phyloP scores from a whole-genome alignment of 2,113 vertebrate genomes.

The Phoxinus phoxinus region DNA sequence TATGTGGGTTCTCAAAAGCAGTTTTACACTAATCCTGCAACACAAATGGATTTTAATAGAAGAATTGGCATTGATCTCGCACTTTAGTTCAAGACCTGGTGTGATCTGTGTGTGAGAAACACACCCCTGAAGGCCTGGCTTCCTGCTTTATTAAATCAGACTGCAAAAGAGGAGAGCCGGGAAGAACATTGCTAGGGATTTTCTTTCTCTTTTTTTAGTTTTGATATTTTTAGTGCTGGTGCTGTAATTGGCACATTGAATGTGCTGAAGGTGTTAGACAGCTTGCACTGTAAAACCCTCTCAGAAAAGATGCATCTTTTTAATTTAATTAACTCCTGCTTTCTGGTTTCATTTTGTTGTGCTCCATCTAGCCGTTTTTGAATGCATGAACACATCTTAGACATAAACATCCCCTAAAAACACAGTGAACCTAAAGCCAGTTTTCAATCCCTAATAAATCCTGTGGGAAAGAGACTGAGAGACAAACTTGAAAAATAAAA shows the following conservation, averaged over 20 bases:
- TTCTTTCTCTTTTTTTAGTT: not conserved
- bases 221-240: not conserved
- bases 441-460: not conserved
- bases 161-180: not conserved
- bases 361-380: not conserved
- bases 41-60: conserved; percentile 4
- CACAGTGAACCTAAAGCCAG: not conserved
- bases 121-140: not conserved
- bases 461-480: not conserved
- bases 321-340: not conserved
- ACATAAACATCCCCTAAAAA: not conserved
- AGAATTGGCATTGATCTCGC: not conserved
- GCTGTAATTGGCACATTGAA: not conserved
- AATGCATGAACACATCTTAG: no score
- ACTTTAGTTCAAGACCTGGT: not conserved
- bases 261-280: not conserved
- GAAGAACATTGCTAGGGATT: not conserved
- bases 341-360: not conserved
- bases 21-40: not conserved
- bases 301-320: not conserved
- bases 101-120: not conserved
- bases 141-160: not conserved
- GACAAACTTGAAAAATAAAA: not conserved
- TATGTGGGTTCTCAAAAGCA: not conserved
- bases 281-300: not conserved